Evolutionary conservation across 2,113 vertebrate genomes (phyloP).

Genomic region (Lathamus discolor): DNA sequence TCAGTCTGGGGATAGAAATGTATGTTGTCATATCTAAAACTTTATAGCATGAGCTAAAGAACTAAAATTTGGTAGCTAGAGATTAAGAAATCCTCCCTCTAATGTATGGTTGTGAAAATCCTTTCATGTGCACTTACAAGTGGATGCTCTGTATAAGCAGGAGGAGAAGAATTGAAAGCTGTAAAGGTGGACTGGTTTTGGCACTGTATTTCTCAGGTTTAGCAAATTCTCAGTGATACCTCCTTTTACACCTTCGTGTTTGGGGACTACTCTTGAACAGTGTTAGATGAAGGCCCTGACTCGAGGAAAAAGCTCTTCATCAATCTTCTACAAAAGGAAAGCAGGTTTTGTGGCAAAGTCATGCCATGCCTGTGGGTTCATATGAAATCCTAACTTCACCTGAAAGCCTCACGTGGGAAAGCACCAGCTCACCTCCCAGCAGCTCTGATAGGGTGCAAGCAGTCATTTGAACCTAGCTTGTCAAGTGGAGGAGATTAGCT

Average conservation of each 20-base stretch:
- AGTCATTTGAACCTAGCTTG: neutral
- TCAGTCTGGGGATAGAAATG: neutral
- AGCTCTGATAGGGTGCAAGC: neutral
- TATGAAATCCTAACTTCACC: neutral
- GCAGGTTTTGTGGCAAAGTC: neutral
- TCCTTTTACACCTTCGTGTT: neutral
- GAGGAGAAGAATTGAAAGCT: neutral
- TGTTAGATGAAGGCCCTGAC: neutral
- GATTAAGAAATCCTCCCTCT: neutral
- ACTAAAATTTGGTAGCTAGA: neutral
- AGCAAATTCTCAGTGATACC: neutral
- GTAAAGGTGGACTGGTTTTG: neutral
- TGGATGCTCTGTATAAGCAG: neutral
- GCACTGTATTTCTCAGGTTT: neutral
- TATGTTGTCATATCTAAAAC: neutral
- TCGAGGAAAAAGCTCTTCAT: neutral
- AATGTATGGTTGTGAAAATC: neutral
- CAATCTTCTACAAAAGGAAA: neutral
- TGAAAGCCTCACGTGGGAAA: neutral
- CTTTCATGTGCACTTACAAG: neutral
- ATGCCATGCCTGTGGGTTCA: neutral
- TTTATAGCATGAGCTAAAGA: neutral
- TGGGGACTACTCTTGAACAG: neutral
- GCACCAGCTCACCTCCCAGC: neutral
- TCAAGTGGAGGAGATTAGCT: neutral